Percentiles rank a stretch among this genome's conserved stretches.
Evolutionary conservation across 1,140 invertebrate species (phyloP).

Genomic region (Listronotus oregonensis): DNA sequence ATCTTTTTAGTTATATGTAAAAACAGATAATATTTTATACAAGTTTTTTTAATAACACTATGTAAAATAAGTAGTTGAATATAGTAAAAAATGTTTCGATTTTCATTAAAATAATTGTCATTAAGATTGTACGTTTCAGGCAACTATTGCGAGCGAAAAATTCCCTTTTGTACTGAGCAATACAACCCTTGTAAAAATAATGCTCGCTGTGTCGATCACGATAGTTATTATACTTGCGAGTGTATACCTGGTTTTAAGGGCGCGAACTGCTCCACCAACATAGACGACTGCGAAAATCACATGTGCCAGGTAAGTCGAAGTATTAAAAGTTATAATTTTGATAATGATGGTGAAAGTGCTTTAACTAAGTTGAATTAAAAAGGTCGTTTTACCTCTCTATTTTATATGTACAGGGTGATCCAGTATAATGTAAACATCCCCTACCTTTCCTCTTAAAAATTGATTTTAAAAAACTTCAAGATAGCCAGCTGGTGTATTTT

Average conservation of each 20-base stretch:
- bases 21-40: too few species aligned
- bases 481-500: too few species aligned
- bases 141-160: conserved; percentile 89
- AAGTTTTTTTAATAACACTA: too few species aligned
- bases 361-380: too few species aligned
- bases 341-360: too few species aligned
- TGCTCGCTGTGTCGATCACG: conserved; percentile 85
- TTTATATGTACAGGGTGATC: too few species aligned
- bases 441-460: too few species aligned
- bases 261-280: conserved; percentile 89
- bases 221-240: conserved; percentile 89
- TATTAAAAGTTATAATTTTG: neutral
- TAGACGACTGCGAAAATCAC: conserved; percentile 90
- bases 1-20: too few species aligned
- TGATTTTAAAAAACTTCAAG: too few species aligned
- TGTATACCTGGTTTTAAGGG: conserved; percentile 89
- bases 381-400: too few species aligned
- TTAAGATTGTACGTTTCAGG: conserved; percentile 39
- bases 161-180: conserved; percentile 88
- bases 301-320: conserved; percentile 76
- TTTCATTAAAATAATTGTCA: conserved; percentile 40
- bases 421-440: too few species aligned
- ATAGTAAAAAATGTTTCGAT: conserved; percentile 15
- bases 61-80: conserved; percentile 27
- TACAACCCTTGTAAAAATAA: conserved; percentile 93